These are phyloP conservation scores for Pocota personata DNA, from an alignment of 2,888 invertebrate species.

Conservation along the genomic window DNA sequence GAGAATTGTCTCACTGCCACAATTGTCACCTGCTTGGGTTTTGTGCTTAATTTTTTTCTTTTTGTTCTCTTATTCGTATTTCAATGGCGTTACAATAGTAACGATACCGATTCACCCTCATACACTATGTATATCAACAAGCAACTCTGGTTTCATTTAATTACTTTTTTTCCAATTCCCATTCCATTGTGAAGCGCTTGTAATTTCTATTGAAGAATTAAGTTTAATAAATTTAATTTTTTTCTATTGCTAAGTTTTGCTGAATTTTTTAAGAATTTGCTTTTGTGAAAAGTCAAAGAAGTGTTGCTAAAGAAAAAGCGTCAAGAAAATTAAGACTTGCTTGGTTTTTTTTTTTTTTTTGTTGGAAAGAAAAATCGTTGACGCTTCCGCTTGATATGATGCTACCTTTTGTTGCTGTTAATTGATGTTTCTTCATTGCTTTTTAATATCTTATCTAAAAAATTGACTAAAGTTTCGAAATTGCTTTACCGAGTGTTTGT, in stretches of 20 bases:
- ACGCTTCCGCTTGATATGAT: constrained; percentile 52
- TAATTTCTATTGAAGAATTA: constrained; percentile 15
- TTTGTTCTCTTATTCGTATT: constrained; percentile 24
- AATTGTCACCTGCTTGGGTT: constrained; percentile 53
- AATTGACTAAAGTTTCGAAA: constrained; percentile 72
- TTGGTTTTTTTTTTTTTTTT: not conserved
- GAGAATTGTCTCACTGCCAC: constrained; percentile 53
- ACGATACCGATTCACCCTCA: constrained; percentile 61
- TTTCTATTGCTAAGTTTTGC: constrained; percentile 31
- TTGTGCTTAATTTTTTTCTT: constrained; percentile 54
- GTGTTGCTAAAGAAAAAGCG: constrained; percentile 55
- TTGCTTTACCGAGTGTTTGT: constrained; percentile 62
- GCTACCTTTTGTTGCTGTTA: constrained; percentile 38
- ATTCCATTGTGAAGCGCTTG: constrained; percentile 42
- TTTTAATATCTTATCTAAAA: constrained; percentile 55
- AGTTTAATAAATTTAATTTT: constrained; percentile 22
- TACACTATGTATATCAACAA: constrained; percentile 16
- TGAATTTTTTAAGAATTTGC: constrained; percentile 9
- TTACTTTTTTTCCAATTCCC: not conserved
- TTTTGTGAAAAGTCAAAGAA: constrained; percentile 35
- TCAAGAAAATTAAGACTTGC: not conserved
- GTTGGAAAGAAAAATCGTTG: constrained; percentile 5
- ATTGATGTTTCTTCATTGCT: constrained; percentile 8
- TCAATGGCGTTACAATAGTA: constrained; percentile 68
- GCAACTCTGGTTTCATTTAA: constrained; percentile 27